Conservation (phyloP, 2,113 vertebrate species). For the Pterophyllum scalare region DNA sequence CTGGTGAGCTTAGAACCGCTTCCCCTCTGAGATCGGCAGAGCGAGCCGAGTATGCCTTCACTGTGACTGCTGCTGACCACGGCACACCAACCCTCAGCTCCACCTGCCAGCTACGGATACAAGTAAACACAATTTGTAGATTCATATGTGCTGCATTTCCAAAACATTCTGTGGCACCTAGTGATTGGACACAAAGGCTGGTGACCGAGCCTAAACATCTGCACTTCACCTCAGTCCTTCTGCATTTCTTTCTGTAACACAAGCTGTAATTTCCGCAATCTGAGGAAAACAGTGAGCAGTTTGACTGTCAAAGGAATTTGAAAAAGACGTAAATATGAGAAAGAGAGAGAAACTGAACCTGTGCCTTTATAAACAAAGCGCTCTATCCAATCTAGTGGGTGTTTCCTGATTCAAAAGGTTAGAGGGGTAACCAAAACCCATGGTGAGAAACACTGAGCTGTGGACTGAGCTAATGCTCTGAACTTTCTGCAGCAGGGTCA, state of each 20-base stretch:
- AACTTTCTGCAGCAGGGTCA: conserved; percentile 54
- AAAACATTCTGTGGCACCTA: neutral
- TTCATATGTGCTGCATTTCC: neutral
- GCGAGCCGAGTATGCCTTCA: conserved; percentile 87
- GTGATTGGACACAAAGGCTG: conserved; percentile 6
- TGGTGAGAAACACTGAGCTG: conserved; percentile 58
- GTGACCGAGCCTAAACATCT: neutral
- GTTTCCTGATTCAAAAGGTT: conserved; percentile 71
- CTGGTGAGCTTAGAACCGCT: conserved; percentile 86
- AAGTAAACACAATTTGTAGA: conserved; percentile 80
- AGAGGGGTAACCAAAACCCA: conserved; percentile 51
- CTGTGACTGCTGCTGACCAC: conserved; percentile 85
- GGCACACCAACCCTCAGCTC: conserved; percentile 84
- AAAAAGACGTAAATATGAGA: conserved; percentile 53
- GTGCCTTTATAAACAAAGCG: conserved; percentile 69
- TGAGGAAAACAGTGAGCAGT: conserved; percentile 39
- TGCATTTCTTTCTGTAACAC: conserved; percentile 34
- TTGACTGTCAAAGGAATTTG: conserved; percentile 48
- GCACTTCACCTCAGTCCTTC: conserved; percentile 39
- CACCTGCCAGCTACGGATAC: conserved; percentile 83
- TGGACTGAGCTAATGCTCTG: conserved; percentile 58
- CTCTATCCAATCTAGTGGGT: conserved; percentile 52
- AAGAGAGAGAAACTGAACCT: conserved; percentile 53
- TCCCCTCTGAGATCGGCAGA: conserved; percentile 83
- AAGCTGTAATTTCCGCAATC: conserved; percentile 59